A percentile compares a stretch with the other conserved stretches of the same genome.
phyloP scores from a whole-genome alignment of 1,140 invertebrate genomes.

The Gonatopus flavifemur region DNA sequence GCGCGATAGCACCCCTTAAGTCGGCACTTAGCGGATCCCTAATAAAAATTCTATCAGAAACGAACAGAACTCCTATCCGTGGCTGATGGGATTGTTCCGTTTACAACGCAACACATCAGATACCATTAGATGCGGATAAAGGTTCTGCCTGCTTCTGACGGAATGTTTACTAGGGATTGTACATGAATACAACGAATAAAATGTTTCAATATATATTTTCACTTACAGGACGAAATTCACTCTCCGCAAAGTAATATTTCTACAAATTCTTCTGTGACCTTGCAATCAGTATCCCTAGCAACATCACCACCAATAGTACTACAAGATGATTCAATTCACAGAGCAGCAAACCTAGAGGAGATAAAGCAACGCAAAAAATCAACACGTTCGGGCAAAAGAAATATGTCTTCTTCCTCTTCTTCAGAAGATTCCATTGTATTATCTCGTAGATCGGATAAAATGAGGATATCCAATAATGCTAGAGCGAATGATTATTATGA shows the following conservation, averaged over 20 bases:
- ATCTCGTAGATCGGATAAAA: conserved; percentile 13
- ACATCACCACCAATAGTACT: background rate
- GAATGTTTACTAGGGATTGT: too few relatives aligned
- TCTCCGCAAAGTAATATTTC: conserved; percentile 34
- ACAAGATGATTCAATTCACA: too few relatives aligned
- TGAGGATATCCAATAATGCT: background rate
- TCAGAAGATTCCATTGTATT: conserved; percentile 5
- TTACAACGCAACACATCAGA: too few relatives aligned
- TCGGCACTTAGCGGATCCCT: too few relatives aligned
- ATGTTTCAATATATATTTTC: conserved; percentile 1
- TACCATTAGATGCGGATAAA: too few relatives aligned
- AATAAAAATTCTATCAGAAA: too few relatives aligned
- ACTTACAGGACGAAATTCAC: conserved; percentile 39
- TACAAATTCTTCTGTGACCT: conserved; percentile 29
- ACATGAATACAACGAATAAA: background rate
- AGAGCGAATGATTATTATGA: background rate
- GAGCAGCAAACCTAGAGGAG: conserved; percentile 11
- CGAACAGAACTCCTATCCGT: too few relatives aligned
- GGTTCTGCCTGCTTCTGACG: too few relatives aligned
- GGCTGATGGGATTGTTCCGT: too few relatives aligned
- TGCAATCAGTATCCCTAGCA: conserved; percentile 1
- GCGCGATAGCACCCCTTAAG: too few relatives aligned
- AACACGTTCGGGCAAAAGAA: background rate
- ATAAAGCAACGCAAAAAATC: background rate
- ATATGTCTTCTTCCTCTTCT: conserved; percentile 19